Percentiles rank a stretch among this genome's conserved stretches.
Evolutionary conservation across 2,888 invertebrate species (phyloP).

Genomic region (Petrolisthes cinctipes): DNA sequence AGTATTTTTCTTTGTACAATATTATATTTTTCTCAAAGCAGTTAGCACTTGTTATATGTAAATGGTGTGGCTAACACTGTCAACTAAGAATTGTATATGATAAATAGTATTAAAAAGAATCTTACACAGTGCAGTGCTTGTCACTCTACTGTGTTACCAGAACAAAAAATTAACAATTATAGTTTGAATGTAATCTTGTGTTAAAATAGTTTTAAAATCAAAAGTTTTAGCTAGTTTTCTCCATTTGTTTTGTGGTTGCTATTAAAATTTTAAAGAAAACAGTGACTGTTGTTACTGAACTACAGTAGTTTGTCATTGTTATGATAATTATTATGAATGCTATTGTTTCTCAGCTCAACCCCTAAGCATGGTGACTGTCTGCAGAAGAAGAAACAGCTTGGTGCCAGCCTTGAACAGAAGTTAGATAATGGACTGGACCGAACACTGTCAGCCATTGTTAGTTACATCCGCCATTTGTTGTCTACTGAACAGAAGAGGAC

Average conservation of each 20-base stretch:
- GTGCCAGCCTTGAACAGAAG: constrained; percentile 91
- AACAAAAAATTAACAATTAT: too few relatives aligned
- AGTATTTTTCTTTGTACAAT: too few relatives aligned
- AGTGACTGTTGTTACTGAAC: not conserved
- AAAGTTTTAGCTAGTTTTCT: not conserved
- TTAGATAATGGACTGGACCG: constrained; percentile 87
- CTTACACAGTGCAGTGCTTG: too few relatives aligned
- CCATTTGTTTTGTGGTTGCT: not conserved
- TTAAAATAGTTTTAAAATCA: not conserved
- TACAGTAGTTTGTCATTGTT: not conserved
- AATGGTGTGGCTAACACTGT: too few relatives aligned
- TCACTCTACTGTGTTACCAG: too few relatives aligned
- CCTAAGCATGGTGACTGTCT: constrained; percentile 89
- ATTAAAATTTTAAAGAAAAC: not conserved
- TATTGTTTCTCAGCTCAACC: constrained; percentile 77
- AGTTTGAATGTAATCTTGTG: too few relatives aligned
- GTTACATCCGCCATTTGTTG: constrained; percentile 90
- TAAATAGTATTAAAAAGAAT: too few relatives aligned
- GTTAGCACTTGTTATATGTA: too few relatives aligned
- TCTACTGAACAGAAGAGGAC: constrained; percentile 94
- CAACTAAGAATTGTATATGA: too few relatives aligned
- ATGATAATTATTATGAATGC: not conserved
- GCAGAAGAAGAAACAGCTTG: constrained; percentile 84
- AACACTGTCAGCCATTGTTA: constrained; percentile 86
- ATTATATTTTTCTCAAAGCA: too few relatives aligned